A percentile compares a stretch with the other conserved stretches of the same genome.
Conservation (phyloP, 2,797 vertebrate genomes). For the Pangasius macronema region DNA sequence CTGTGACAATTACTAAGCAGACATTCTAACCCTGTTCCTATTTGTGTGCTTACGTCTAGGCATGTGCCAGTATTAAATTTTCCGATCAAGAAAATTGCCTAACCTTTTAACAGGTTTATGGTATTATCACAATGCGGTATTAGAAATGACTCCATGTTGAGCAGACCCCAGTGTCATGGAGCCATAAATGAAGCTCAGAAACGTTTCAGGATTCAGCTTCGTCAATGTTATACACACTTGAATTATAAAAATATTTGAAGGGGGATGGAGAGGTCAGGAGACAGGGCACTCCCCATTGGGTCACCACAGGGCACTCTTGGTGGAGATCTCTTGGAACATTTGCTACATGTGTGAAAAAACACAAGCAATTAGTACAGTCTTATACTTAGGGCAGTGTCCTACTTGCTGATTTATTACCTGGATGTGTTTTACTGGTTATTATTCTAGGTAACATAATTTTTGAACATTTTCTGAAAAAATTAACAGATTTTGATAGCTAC, state of each 20-base stretch:
- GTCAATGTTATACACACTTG: not conserved
- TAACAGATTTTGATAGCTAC: not conserved
- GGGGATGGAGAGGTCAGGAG: not conserved
- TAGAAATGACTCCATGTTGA: not conserved
- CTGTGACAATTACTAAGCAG: slow-evolving; percentile 49
- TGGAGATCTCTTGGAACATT: not conserved
- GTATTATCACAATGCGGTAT: not conserved
- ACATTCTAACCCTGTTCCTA: slow-evolving; percentile 37
- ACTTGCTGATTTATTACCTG: not conserved
- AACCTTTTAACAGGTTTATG: slow-evolving; percentile 12
- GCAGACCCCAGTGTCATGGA: not conserved
- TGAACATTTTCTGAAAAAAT: not conserved
- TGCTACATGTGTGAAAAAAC: not conserved
- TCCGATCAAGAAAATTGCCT: slow-evolving; percentile 9
- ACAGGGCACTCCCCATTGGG: not conserved
- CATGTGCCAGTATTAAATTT: slow-evolving; percentile 8
- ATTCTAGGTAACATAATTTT: not conserved
- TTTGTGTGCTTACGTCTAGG: slow-evolving; percentile 11
- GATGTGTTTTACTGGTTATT: not conserved
- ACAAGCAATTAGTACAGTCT: not conserved
- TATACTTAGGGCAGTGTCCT: not conserved
- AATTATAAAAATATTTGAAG: not conserved
- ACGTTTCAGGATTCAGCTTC: not conserved
- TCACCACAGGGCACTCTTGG: too few relatives aligned
- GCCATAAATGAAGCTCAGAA: not conserved